Base-by-base conservation (phyloP, 2,113 vertebrate genomes). In the Python bivittatus region DNA sequence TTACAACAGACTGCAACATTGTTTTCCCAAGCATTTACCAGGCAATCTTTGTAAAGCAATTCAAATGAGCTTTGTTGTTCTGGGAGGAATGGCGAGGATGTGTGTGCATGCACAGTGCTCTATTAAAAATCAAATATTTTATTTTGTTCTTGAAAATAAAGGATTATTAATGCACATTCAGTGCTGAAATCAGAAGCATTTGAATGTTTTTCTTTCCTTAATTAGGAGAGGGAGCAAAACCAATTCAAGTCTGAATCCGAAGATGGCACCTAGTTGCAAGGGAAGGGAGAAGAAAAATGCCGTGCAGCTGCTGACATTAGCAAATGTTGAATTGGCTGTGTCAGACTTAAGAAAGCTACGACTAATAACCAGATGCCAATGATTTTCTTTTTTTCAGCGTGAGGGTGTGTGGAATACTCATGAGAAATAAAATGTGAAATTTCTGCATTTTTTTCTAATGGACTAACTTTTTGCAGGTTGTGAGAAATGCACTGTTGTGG, bases 391-490 rank as follows among this genome's bases (percentile, higher is more conserved):
- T 72, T 79, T 79, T 38, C 68, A 72, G 93, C 88, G n/a, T 3
- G 27, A 56, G 91, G 92, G 61, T 64, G 0, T 11, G 72, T 92
- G 20, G 27, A 90, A 92, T 7, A 48, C 95, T 95, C 95, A 94
- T 95, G 96, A 96, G 92, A 89, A 96, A 94, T 87, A 93, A 96
- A 96, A 96, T 95, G 94, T 96, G 96, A 96, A 96, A 95, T 94
- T 96, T 95, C 96, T 96, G 96, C 96, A 95, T 95, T 92, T 96
- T 94, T 94, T 88, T 84, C 93, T 94, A 95, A 95, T 95, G 93
- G 95, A 94, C 95, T 95, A 94, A 95, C 96, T 95, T 96, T 95
- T 95, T 95, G 88, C 92, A 96, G 95, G 94, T 95, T 95, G 94
- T 58, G 60, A 91, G 93, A 96, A 96, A 96, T 93, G 94, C n/a